These are phyloP conservation scores for Sylvia borin DNA, from an alignment of 2,797 vertebrate species.

Conservation along the genomic window DNA sequence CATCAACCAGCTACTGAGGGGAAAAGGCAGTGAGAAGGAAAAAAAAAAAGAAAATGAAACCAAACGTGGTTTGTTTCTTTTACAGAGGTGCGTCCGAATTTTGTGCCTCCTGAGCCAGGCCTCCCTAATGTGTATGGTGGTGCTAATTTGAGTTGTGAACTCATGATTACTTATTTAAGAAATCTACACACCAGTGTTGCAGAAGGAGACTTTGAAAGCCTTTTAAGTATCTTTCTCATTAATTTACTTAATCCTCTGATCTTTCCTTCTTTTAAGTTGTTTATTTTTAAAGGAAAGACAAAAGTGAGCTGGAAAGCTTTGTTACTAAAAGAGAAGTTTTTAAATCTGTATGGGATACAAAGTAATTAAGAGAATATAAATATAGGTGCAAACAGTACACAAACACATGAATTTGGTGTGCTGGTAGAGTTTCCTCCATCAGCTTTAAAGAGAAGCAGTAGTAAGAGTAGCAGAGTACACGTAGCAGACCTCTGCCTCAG, in stretches of 20 bases:
- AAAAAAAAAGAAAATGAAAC: not conserved
- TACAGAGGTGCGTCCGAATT: not conserved
- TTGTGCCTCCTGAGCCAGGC: not conserved
- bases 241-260: constrained; percentile 73
- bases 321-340: constrained; percentile 59
- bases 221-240: constrained; percentile 72
- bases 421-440: not conserved
- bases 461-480: not conserved
- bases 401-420: not conserved
- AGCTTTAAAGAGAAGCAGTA: not conserved
- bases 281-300: constrained; percentile 67
- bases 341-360: constrained; percentile 45
- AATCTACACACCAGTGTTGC: constrained; percentile 47
- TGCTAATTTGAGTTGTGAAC: constrained; percentile 57
- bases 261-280: constrained; percentile 68
- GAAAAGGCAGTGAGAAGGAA: not conserved
- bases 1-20: not conserved
- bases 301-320: constrained; percentile 59
- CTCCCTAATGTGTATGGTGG: not conserved
- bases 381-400: not conserved
- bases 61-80: not conserved
- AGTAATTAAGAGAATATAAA: constrained; percentile 58
- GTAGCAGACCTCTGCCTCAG: not conserved
- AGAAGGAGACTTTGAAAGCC: constrained; percentile 59
- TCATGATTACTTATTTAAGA: constrained; percentile 43